Conservation (phyloP, 2,797 vertebrate species). For the Glossophaga mutica region DNA sequence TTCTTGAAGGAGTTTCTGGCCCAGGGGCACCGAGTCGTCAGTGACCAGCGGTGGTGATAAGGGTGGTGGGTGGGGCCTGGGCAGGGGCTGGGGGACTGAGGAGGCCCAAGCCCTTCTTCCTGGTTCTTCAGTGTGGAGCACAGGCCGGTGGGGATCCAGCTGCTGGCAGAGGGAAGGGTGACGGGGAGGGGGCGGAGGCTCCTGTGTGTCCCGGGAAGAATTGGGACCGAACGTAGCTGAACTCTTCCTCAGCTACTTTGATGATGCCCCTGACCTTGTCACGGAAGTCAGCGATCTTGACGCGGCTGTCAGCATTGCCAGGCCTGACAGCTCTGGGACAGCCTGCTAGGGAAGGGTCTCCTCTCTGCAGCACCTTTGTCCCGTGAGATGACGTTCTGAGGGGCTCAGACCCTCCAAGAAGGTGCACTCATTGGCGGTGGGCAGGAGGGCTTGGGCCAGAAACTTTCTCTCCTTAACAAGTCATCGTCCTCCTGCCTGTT, state of each 20-base stretch:
- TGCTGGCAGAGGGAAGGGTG: not conserved
- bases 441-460: not conserved
- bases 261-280: not conserved
- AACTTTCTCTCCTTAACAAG: not conserved
- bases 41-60: rapidly evolving
- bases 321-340: not conserved
- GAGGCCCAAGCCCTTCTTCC: not conserved
- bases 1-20: not conserved
- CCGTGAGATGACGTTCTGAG: not conserved
- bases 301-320: no score
- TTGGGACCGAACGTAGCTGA: not conserved
- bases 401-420: not conserved
- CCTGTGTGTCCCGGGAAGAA: not conserved
- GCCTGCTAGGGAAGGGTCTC: not conserved
- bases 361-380: not conserved
- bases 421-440: not conserved
- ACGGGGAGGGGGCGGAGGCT: no score
- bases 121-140: not conserved
- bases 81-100: not conserved
- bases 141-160: not conserved
- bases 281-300: not conserved
- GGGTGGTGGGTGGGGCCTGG: not conserved
- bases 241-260: not conserved
- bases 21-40: not conserved
- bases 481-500: rapidly evolving